Base-by-base conservation (phyloP, 2,113 vertebrate species). In the Grammomys surdaster region DNA sequence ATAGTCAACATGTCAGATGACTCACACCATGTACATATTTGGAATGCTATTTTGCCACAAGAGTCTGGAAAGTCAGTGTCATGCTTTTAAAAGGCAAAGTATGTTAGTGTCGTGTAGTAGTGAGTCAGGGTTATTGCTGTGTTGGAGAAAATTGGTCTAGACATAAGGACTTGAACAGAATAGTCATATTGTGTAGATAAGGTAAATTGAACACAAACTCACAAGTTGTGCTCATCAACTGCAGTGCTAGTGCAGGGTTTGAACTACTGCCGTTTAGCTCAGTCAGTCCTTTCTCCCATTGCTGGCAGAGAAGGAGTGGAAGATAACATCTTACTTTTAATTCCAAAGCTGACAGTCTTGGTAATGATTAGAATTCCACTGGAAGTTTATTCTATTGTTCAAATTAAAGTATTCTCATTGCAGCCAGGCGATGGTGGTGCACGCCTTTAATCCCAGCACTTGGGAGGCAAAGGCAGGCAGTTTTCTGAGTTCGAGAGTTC, bases 71-170 rank as follows among this genome's bases (percentile, higher is more conserved):
- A 91, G 20, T 91, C 33, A 43, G 80, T 89, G 24, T 90, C 0
- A 0, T 92, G 70, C 82, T 98, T 96, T 92, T 94, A 82, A 95
- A 98, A 97, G 91, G 69, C 82, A 51, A 94, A 95, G 22, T 69
- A 58, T 51, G 75, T 81, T 69, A 20, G 17, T 91, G 48, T 31
- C 77, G 33, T 73, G 9, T 60, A 75, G 73, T 20, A 5, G 43
- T 78, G 73, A 86, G 0, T 43, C 26, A 33, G 11, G 46, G 4
- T 31, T 22, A 0, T 33, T 92, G 33, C 54, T 31, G 56, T 78
- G 90, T 76, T 70, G 43, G 80, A 96, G 89, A 80, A 26, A 46
- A 10, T 75, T 70, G 5, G 17, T 82, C 1, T 72, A 60, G 58
- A 36, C 22, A 12, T 4, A n/a, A 56, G 26, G 69, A 13, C 54